These are phyloP conservation scores for Jordanella pulchra DNA, from an alignment of 2,797 vertebrate genomes.

Conservation along the genomic window DNA sequence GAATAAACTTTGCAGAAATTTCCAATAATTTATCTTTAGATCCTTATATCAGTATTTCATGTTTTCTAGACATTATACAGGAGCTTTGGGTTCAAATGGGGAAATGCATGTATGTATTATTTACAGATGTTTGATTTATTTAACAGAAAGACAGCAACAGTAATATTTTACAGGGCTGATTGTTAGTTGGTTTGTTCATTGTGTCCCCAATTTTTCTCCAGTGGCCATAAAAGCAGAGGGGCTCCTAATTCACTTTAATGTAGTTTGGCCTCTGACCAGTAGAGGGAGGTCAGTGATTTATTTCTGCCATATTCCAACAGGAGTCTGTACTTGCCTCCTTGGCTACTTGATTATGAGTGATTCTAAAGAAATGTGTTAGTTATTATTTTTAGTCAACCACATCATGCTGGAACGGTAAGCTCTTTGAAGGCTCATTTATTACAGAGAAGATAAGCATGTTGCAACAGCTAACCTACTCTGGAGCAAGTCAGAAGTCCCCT, in stretches of 20 bases:
- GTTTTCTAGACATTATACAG: constrained; percentile 36
- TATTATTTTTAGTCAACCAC: constrained; percentile 82
- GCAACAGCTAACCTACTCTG: constrained; percentile 71
- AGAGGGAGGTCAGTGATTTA: constrained; percentile 82
- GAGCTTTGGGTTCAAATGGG: constrained; percentile 25
- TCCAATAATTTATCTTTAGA: constrained; percentile 63
- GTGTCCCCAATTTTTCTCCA: constrained; percentile 4
- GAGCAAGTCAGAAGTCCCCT: constrained; percentile 72
- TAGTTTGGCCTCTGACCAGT: constrained; percentile 77
- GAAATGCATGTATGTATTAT: constrained; percentile 9
- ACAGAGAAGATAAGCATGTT: constrained; percentile 77
- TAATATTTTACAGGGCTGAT: constrained; percentile 5
- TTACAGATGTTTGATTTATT: not conserved
- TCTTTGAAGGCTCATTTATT: constrained; percentile 78
- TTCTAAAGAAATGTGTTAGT: constrained; percentile 80
- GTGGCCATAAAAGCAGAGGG: constrained; percentile 23
- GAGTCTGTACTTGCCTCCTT: constrained; percentile 60
- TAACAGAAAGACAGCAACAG: constrained; percentile 5
- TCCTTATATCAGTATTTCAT: constrained; percentile 35
- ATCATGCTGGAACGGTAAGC: constrained; percentile 71
- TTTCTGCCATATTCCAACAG: constrained; percentile 68
- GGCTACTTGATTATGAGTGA: constrained; percentile 72
- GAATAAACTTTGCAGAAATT: constrained; percentile 61
- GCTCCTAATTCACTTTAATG: constrained; percentile 55
- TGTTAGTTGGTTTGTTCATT: not conserved